Percentiles rank a stretch among this genome's conserved stretches.
Evolutionary conservation across 2,888 invertebrate species (phyloP).

Genomic region (Mallateleia sp.): DNA sequence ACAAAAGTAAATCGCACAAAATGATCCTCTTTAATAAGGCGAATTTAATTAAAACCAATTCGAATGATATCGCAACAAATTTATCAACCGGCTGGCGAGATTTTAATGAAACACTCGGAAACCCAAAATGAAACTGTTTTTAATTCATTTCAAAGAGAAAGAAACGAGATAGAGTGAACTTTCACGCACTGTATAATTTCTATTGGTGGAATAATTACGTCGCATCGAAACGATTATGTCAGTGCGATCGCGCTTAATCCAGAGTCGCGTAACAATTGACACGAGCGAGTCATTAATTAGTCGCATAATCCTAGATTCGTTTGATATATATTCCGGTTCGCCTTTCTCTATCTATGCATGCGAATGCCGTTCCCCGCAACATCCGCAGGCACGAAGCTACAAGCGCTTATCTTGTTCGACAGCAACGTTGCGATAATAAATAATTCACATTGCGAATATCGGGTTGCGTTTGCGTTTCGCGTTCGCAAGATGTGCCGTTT

Average conservation of each 20-base stretch:
- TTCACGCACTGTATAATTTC: constrained; percentile 46
- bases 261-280: constrained; percentile 84
- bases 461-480: constrained; percentile 51
- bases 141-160: too few species aligned
- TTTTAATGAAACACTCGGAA: too few species aligned
- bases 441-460: constrained; percentile 57
- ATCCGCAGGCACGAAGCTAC: constrained; percentile 59
- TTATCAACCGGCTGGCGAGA: too few species aligned
- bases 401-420: constrained; percentile 67
- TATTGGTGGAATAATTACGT: constrained; percentile 84
- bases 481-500: constrained; percentile 48
- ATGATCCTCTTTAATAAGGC: too few species aligned
- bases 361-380: constrained; percentile 46
- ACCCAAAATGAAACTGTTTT: too few species aligned
- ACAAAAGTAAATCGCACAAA: too few species aligned
- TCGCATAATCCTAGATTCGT: constrained; percentile 82
- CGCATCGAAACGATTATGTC: constrained; percentile 87
- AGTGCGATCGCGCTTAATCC: constrained; percentile 85
- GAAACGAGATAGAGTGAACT: too few species aligned
- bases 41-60: too few species aligned
- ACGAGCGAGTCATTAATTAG: constrained; percentile 87
- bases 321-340: constrained; percentile 55
- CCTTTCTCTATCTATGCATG: constrained; percentile 59
- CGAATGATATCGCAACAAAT: too few species aligned
- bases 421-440: constrained; percentile 64